Evolutionary conservation across 1,140 invertebrate genomes (phyloP), one percentile per base, ranked within the genome.

Genomic region (Popillia japonica): DNA sequence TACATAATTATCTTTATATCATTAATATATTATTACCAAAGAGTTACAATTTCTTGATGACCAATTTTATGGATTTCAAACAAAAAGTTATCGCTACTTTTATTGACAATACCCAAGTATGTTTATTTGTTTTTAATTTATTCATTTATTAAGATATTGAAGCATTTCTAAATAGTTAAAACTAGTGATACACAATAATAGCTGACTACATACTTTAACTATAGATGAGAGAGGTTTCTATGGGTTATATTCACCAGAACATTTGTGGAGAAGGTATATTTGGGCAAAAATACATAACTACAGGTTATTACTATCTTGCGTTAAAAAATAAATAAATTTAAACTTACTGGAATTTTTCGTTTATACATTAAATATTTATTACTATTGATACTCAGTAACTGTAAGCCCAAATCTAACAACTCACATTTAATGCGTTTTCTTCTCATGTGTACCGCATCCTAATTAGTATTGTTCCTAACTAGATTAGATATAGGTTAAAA

Each of bases 301-400:
- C 22, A 40, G 22, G 27, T 27, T 72, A 44, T 40, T 44, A 40
- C 27, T 74, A 74, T 4, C 34, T 22, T 74, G 41, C 41, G 40
- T 74, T 74, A 41, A 41, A n/a, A 41, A 74, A 74, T 74, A 74
- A 74, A 74, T 74, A 74, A 74, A 74, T 44, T 41, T 74, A 74
- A 74, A 74, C 14, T 44, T 74, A 74, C 72, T 74, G 72, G 72
- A 74, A 74, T 74, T n/a, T 40, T 74, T 41, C 17, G 27, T 68
- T 27, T 68, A 27, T 68, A 68, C 14, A 68, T 68, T 68, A 27
- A 68, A 23, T 22, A 68, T 48, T 48, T 2, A 7, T 23, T 68
- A 68, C 61, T 68, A 68, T 68, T 68, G 61, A 68, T 4, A 68
- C 48, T 17, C 22, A 68, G 22, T 68, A 68, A 68, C 61, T 22